Conservation (phyloP, 2,888 invertebrate species). For the Mellilla xanthometata region DNA sequence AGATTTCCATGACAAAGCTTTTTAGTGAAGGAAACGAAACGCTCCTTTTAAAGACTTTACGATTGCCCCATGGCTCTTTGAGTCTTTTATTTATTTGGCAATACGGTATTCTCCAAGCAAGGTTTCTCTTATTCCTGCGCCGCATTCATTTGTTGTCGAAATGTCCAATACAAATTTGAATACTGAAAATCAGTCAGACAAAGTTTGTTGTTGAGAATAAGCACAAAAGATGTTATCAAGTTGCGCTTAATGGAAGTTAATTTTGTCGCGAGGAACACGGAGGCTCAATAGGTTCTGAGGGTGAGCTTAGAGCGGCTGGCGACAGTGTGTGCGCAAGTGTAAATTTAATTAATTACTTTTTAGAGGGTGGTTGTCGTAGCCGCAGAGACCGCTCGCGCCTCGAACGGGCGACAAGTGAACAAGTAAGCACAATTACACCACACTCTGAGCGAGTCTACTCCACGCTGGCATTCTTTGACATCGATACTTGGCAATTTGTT, state of each 20-base stretch:
- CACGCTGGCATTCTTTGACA: slow-evolving; percentile 19
- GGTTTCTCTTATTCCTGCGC: slow-evolving; percentile 1
- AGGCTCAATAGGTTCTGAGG: slow-evolving; percentile 36
- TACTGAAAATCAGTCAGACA: slow-evolving; percentile 13
- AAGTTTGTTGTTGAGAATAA: slow-evolving; percentile 6
- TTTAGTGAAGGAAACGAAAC: slow-evolving; percentile 19
- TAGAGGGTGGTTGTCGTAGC: slow-evolving; percentile 34
- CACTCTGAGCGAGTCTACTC: slow-evolving; percentile 13
- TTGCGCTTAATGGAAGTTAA: slow-evolving; percentile 43
- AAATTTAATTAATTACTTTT: slow-evolving; percentile 49
- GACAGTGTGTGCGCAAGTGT: slow-evolving; percentile 45
- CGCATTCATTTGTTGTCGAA: slow-evolving; percentile 13
- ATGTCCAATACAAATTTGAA: slow-evolving; percentile 7
- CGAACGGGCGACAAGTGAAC: slow-evolving; percentile 25
- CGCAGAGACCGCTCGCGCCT: too few relatives aligned
- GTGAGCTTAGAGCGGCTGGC: slow-evolving; percentile 27
- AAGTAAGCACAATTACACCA: slow-evolving; percentile 25
- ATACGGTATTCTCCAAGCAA: slow-evolving; percentile 1
- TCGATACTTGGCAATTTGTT: slow-evolving; percentile 22
- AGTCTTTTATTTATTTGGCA: slow-evolving; percentile 15
- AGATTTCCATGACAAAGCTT: slow-evolving; percentile 26
- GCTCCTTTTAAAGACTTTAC: slow-evolving; percentile 20
- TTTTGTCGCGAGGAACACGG: slow-evolving; percentile 37
- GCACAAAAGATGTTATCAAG: slow-evolving; percentile 24
- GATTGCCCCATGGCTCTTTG: slow-evolving; percentile 13